These are phyloP conservation scores for Phalacrocorax pelagicus DNA, from an alignment of 2,113 vertebrate species.

Conservation along the genomic window DNA sequence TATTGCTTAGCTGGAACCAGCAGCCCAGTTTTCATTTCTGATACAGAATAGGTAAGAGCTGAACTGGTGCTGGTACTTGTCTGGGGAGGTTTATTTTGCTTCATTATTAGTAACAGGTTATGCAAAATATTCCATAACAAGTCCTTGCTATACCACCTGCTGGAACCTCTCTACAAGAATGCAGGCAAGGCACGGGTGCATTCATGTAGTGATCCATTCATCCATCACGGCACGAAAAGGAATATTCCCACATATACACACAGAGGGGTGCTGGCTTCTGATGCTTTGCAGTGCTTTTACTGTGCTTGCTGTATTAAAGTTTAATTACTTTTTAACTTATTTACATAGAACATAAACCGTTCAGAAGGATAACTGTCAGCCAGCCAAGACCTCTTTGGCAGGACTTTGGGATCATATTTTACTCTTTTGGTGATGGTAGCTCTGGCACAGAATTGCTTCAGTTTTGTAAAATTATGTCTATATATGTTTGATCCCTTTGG, in stretches of 20 bases:
- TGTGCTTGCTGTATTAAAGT: conserved; percentile 21
- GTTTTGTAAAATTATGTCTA: conserved; percentile 15
- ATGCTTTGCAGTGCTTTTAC: neutral
- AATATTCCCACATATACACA: neutral
- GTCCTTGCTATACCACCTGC: neutral
- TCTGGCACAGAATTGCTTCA: conserved; percentile 19
- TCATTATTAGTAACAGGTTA: neutral
- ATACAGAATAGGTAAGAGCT: neutral
- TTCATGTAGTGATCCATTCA: neutral
- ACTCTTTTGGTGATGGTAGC: conserved; percentile 10
- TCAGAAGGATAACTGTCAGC: neutral
- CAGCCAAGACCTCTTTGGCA: conserved; percentile 25
- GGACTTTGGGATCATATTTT: neutral
- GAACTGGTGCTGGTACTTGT: neutral
- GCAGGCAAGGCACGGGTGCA: accelerated
- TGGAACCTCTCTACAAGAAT: neutral
- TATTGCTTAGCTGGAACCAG: neutral
- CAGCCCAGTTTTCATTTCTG: neutral
- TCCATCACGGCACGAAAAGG: neutral
- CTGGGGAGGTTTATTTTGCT: neutral
- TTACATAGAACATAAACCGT: neutral
- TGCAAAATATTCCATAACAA: neutral
- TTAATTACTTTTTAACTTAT: conserved; percentile 50
- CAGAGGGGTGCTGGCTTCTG: neutral
- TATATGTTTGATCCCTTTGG: conserved; percentile 12